Percentiles rank a stretch among this genome's conserved stretches.
Conservation (phyloP, 2,888 invertebrate genomes). For the Dione juno region DNA sequence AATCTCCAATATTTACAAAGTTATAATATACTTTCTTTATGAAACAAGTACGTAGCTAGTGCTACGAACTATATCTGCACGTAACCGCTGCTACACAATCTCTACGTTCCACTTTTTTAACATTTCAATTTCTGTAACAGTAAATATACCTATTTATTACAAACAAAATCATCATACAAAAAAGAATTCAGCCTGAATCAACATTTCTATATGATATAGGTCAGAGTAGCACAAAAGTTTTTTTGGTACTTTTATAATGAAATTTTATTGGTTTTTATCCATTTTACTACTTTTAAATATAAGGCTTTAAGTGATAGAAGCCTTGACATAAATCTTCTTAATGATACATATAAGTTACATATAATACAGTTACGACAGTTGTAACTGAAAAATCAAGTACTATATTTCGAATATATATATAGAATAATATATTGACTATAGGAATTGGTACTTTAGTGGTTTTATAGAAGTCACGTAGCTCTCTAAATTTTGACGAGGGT, state of each 20-base stretch:
- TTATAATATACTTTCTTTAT: not conserved
- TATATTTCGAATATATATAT: not conserved
- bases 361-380: no score
- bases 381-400: no score
- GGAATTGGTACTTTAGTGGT: not conserved
- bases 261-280: no score
- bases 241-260: no score
- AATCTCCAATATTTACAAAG: no score
- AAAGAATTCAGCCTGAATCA: not conserved
- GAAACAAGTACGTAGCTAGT: not conserved
- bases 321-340: no score
- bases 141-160: not conserved
- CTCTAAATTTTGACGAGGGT: constrained; percentile 19
- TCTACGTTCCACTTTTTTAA: constrained; percentile 6
- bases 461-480: constrained; percentile 21
- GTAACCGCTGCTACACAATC: not conserved
- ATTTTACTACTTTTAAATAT: no score
- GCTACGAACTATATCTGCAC: not conserved
- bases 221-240: no score
- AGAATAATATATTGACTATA: not conserved
- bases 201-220: not conserved
- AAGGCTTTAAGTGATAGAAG: no score
- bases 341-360: no score
- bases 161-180: not conserved
- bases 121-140: constrained; percentile 1